Conservation (phyloP, 2,797 vertebrate species). For the Rhinatrema bivittatum region DNA sequence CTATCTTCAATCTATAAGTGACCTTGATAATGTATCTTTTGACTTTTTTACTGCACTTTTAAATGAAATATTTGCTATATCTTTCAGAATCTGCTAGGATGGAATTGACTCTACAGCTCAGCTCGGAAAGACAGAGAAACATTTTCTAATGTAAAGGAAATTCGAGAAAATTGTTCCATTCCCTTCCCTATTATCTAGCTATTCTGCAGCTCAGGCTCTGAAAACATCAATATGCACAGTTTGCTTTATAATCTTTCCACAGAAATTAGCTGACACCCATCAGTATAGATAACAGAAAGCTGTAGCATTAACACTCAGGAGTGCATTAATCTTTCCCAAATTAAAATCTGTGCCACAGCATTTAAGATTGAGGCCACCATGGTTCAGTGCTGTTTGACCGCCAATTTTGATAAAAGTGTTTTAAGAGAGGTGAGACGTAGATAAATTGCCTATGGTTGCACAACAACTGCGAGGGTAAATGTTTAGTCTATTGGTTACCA, state of each 20-base stretch:
- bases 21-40: constrained; percentile 51
- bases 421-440: constrained; percentile 91
- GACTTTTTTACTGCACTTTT: constrained; percentile 46
- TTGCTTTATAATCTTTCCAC: constrained; percentile 60
- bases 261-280: constrained; percentile 82
- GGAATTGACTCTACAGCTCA: constrained; percentile 42
- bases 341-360: constrained; percentile 83
- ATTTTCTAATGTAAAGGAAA: constrained; percentile 76
- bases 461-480: constrained; percentile 52
- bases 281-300: constrained; percentile 75
- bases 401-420: constrained; percentile 97
- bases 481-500: constrained; percentile 42
- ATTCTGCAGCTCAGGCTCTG: constrained; percentile 45
- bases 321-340: constrained; percentile 97
- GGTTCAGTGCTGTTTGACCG: constrained; percentile 76
- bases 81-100: constrained; percentile 40
- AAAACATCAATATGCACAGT: constrained; percentile 61
- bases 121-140: constrained; percentile 47
- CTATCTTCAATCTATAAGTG: constrained; percentile 40
- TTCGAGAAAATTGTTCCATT: constrained; percentile 72
- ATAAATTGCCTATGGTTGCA: constrained; percentile 75
- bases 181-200: constrained; percentile 49
- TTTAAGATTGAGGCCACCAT: constrained; percentile 87
- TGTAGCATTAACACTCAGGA: constrained; percentile 73
- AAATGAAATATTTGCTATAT: constrained; percentile 58